Base-by-base conservation (phyloP, 2,888 invertebrate genomes). In the Tineola bisselliella region DNA sequence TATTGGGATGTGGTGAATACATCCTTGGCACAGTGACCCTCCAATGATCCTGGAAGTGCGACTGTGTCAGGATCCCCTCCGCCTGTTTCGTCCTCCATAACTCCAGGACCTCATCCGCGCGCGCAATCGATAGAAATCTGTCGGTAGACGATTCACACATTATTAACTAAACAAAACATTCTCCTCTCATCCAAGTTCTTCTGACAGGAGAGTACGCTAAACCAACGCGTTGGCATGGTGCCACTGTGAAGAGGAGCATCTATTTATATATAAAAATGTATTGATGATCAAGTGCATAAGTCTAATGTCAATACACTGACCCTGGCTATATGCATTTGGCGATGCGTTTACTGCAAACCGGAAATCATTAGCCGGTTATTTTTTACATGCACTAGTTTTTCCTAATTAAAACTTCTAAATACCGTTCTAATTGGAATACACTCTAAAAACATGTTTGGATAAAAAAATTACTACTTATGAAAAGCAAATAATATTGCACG, bases 21-120 rank as follows among this genome's bases (percentile, higher is more conserved):
- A 93, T 90, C 74, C 90, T 88, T 17, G 94, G 93, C 56, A 94
- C 94, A 73, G 90, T 91, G 59, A 89, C 83, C 59, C 91, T 81
- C 93, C 93, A 94, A 69, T 92, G 90, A 64, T 91, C 90, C 68
- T 90, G 89, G 69, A 93, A 92, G 72, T 92, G 89, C 2, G 88
- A 76, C 10, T 87, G 83, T 0, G 90, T 81, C n/a, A 92, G 78
- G 19, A 87, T 78, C 8, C 83, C 84, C 63, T 88, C 88, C 70
- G 89, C 88, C 77, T 91, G 88, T 69, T 90, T 89, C 63, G 74
- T 64, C 69, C 89, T 84, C 93, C 92, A 93, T 66, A 79, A 68
- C 66, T 83, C 86, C 66, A 86, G 76, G 8, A 82, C 74, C 2
- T 78, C 82, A 60, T 83, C 84, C n/a, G 79, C 82, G 30, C 79